Evolutionary conservation across 2,113 vertebrate species (phyloP).

Genomic region (Chaetodon trifascialis): DNA sequence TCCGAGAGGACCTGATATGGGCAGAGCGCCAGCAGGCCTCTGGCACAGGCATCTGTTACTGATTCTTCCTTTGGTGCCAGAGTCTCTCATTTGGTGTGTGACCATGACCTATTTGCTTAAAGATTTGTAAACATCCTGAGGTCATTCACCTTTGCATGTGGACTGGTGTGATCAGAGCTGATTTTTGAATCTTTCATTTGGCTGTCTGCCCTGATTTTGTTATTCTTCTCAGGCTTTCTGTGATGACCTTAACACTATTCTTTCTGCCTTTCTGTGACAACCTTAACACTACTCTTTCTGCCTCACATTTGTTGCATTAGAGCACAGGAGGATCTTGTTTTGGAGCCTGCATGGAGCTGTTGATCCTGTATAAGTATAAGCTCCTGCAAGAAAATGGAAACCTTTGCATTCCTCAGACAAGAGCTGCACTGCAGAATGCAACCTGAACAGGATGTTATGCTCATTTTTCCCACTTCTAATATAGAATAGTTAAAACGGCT

Average conservation of each 20-base stretch:
- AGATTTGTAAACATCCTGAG: constrained; percentile 15
- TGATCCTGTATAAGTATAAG: constrained; percentile 58
- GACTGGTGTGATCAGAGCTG: neutral
- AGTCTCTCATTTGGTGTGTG: constrained; percentile 23
- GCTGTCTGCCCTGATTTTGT: neutral
- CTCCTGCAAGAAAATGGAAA: constrained; percentile 49
- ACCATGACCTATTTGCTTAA: constrained; percentile 37
- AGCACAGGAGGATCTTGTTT: constrained; percentile 43
- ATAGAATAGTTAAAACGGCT: neutral
- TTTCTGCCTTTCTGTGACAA: constrained; percentile 7
- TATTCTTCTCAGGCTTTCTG: neutral
- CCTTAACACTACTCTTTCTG: neutral
- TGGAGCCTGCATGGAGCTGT: constrained; percentile 13
- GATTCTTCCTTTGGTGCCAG: constrained; percentile 46
- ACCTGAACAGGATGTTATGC: constrained; percentile 39
- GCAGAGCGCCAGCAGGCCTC: constrained; percentile 65
- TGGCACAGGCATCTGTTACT: constrained; percentile 40
- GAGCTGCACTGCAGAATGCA: constrained; percentile 35
- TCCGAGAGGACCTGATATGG: constrained; percentile 57
- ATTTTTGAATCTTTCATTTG: neutral
- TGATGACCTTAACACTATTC: neutral
- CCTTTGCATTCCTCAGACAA: constrained; percentile 50
- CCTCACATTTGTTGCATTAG: constrained; percentile 32
- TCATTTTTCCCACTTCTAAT: neutral
- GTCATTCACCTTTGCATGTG: neutral